Base-by-base conservation (phyloP, 1,140 invertebrate species). In the Panagrolaimus sp. region DNA sequence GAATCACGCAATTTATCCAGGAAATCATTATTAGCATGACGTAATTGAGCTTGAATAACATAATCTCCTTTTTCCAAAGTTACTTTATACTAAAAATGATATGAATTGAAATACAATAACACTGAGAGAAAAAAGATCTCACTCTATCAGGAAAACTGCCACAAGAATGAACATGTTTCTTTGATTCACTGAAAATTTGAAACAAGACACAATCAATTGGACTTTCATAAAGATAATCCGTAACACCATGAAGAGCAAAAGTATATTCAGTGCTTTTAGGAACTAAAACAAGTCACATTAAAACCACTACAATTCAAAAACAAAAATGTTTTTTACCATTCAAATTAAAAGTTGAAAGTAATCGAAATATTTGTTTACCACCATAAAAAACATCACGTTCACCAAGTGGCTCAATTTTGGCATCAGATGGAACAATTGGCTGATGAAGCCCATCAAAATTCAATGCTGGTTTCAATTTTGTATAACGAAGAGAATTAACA, bases 11-110 rank as follows among this genome's bases (percentile, higher is more conserved):
- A 84, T 84, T 90, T 90, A 68, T 98, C 93, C 20, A 97, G 85
- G 62, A 91, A 82, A 25, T 92, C 89, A 69, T 43, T 38, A 13
- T 89, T 91, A 78, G 96, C 92, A 84, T 97, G 93, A 0, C 94
- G 88, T 13, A 97, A 84, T 83, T 92, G 91, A 76, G 94, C 84
- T 57, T 89, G 87, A 11, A 97, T 85, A 8, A 88, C 88, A 82
- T 94, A 96, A 75, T 97, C 93, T 11, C 93, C 93, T 85, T 96
- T 96, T 69, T 96, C 93, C 67, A 96, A 82, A 86, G 96, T 96
- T 44, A 87, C 82, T 48, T 87, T 86, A 83, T 93, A 91, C 91
- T 93, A 81, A 69, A n/a, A 88, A 46, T n/a, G 73, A 71, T 25
- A 25, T 8, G 63, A 9, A 13, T 20, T 31, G 7, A n/a, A 2